Percentiles rank a stretch among this genome's conserved stretches.
Evolutionary conservation across 2,888 invertebrate species (phyloP).

Genomic region (Elmis aenea): DNA sequence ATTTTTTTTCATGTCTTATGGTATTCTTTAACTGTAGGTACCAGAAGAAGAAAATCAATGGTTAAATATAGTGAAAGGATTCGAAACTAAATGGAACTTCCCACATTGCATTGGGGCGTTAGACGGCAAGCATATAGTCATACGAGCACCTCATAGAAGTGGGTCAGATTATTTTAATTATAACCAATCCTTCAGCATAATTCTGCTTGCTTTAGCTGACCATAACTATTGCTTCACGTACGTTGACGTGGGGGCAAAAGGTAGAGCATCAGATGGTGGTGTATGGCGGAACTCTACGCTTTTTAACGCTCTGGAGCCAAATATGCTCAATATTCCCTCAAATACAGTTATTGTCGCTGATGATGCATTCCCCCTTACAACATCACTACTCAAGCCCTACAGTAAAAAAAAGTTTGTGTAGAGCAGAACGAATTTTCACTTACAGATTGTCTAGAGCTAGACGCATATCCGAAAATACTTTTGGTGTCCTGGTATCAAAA

Average conservation of each 20-base stretch:
- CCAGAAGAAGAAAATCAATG: conserved; percentile 1
- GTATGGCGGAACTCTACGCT: conserved; percentile 2
- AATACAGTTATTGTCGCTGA: conserved; percentile 3
- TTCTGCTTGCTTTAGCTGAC: conserved; percentile 9
- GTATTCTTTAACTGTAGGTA: too few relatives aligned
- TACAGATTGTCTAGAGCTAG: conserved; percentile 1
- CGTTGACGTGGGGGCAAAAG: conserved; percentile 6
- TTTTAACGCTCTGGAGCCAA: conserved; percentile 1
- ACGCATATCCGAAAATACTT: conserved; percentile 2
- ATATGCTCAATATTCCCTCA: not conserved
- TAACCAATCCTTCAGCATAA: conserved; percentile 9
- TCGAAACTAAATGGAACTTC: conserved; percentile 3
- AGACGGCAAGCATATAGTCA: conserved; percentile 12
- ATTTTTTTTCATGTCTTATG: too few relatives aligned
- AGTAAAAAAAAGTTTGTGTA: conserved; percentile 1
- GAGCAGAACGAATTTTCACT: conserved; percentile 4
- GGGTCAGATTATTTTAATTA: conserved; percentile 10
- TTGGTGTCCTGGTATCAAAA: conserved; percentile 3
- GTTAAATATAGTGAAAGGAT: conserved; percentile 3
- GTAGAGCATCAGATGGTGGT: conserved; percentile 8
- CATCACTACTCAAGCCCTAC: conserved; percentile 8
- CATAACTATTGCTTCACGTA: conserved; percentile 7
- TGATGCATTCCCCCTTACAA: conserved; percentile 5
- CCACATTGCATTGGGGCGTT: conserved; percentile 8
- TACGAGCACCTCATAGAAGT: conserved; percentile 4